These are phyloP conservation scores for Eupithecia pulchellata DNA, from an alignment of 2,888 invertebrate genomes.

Conservation along the genomic window DNA sequence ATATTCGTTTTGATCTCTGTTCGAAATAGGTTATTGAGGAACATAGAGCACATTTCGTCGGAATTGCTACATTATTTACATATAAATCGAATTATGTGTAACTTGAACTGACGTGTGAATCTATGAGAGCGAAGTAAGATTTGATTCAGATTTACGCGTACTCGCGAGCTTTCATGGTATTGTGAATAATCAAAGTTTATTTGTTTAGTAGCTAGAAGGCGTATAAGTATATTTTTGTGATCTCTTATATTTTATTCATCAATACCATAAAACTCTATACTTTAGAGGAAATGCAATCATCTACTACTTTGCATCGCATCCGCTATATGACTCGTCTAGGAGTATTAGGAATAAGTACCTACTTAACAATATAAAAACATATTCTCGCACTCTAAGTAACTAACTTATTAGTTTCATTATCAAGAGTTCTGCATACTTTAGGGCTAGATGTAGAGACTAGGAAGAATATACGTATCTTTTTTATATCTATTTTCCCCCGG, in stretches of 20 bases:
- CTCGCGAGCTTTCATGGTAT: not conserved
- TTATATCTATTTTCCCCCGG: not conserved
- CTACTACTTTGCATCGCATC: too few relatives aligned
- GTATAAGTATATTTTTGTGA: not conserved
- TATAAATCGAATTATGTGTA: slow-evolving; percentile 38
- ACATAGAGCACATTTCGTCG: slow-evolving; percentile 13
- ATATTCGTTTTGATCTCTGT: not conserved
- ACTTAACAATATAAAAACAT: not conserved
- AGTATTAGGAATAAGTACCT: too few relatives aligned
- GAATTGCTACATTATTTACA: slow-evolving; percentile 30
- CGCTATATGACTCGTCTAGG: too few relatives aligned
- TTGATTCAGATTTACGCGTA: not conserved
- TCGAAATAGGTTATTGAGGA: slow-evolving; percentile 3
- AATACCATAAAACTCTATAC: not conserved
- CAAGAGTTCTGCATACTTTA: not conserved
- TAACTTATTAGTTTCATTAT: not conserved
- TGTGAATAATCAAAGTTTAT: not conserved
- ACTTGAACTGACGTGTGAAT: slow-evolving; percentile 21
- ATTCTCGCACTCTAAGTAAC: not conserved
- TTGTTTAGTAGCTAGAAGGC: not conserved
- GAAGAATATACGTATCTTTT: too few relatives aligned
- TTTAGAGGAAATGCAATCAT: not conserved
- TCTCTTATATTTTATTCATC: not conserved
- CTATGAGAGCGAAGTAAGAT: slow-evolving; percentile 9
- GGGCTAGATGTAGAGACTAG: too few relatives aligned